Evolutionary conservation across 2,113 vertebrate genomes (phyloP).

Genomic region (Oncorhynchus keta): DNA sequence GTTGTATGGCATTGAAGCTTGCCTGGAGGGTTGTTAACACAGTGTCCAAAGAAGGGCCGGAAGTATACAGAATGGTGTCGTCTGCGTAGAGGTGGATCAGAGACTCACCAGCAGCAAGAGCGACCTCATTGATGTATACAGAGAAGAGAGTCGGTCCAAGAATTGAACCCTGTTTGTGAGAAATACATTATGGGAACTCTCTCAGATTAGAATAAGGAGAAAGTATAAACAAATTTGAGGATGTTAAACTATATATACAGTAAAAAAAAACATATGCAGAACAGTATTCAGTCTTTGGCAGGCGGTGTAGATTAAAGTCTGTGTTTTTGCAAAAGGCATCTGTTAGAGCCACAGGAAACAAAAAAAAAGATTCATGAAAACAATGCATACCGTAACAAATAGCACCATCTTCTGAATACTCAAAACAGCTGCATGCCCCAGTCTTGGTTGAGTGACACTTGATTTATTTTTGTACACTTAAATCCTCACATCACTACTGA

Average conservation of each 20-base stretch:
- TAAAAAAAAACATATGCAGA: slow-evolving; percentile 34
- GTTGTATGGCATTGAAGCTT: too few relatives aligned
- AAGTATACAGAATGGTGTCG: too few relatives aligned
- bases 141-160: too few relatives aligned
- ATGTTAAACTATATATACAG: slow-evolving; percentile 39
- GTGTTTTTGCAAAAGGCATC: slow-evolving; percentile 61
- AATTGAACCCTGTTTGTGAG: neutral
- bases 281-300: slow-evolving; percentile 44
- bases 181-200: neutral
- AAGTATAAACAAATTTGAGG: slow-evolving; percentile 15
- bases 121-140: too few relatives aligned
- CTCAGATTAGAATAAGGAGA: slow-evolving; percentile 46
- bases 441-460: slow-evolving; percentile 56
- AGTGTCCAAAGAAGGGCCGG: too few relatives aligned
- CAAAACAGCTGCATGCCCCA: slow-evolving; percentile 59
- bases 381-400: slow-evolving; percentile 75
- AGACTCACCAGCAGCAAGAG: too few relatives aligned
- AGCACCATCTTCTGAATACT: slow-evolving; percentile 74
- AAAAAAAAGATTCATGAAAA: slow-evolving; percentile 69
- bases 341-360: slow-evolving; percentile 61
- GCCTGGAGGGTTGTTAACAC: too few relatives aligned
- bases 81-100: too few relatives aligned
- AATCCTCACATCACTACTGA: slow-evolving; percentile 47
- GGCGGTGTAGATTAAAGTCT: slow-evolving; percentile 55
- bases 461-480: slow-evolving; percentile 52